A percentile compares a stretch with the other conserved stretches of the same genome.
Evolutionary conservation across 2,888 invertebrate genomes (phyloP).

Genomic region (Criorhina ranunculi): DNA sequence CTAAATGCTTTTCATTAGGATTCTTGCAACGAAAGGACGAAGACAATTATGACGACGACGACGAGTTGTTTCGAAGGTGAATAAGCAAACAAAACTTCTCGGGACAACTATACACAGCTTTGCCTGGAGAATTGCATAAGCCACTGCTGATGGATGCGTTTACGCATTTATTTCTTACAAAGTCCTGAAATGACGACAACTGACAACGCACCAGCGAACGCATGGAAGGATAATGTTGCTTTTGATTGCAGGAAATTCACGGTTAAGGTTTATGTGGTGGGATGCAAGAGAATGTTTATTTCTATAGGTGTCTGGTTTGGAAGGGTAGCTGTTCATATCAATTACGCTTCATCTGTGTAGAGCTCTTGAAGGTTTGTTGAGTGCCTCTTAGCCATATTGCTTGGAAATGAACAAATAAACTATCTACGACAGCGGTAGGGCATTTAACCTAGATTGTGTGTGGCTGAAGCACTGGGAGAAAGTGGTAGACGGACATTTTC

Average conservation of each 20-base stretch:
- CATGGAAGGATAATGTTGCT: background rate
- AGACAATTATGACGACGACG: constrained; percentile 27
- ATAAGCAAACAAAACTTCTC: constrained; percentile 43
- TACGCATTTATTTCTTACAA: constrained; percentile 44
- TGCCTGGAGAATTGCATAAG: background rate
- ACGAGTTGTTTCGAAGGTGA: constrained; percentile 37
- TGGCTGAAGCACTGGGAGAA: background rate
- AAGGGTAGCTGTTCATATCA: constrained; percentile 11
- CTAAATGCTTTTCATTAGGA: constrained; percentile 65
- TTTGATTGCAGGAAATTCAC: constrained; percentile 27
- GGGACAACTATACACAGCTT: background rate
- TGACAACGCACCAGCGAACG: background rate
- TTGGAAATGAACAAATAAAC: constrained; percentile 21
- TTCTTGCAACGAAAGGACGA: constrained; percentile 25
- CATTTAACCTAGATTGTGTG: background rate
- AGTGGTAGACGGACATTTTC: background rate
- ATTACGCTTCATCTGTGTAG: constrained; percentile 29
- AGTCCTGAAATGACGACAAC: background rate
- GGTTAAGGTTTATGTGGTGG: constrained; percentile 39
- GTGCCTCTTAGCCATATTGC: background rate
- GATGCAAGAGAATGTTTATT: background rate
- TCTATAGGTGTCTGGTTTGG: constrained; percentile 14
- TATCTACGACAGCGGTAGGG: background rate
- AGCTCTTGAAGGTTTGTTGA: background rate
- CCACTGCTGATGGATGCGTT: constrained; percentile 22